Conservation (phyloP, 1,140 invertebrate species). For the Brachionus manjavacas region DNA sequence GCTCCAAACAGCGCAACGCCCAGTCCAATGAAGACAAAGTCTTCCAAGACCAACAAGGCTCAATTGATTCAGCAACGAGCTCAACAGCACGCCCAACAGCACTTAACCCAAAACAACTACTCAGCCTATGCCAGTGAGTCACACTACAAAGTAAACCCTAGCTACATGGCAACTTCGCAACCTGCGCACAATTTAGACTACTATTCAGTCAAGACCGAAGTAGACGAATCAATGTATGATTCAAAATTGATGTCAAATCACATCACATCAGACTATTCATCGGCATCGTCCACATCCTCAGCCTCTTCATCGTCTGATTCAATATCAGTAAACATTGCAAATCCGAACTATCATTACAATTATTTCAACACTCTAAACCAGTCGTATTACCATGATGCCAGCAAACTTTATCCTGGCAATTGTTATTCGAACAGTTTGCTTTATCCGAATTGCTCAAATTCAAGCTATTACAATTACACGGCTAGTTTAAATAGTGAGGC, state of each 20-base stretch:
- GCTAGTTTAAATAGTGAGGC: background rate
- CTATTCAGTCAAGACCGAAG: conserved; percentile 5
- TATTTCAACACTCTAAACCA: conserved; percentile 1
- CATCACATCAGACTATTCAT: background rate
- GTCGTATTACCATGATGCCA: conserved; percentile 4
- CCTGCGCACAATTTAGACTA: background rate
- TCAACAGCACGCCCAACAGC: conserved; percentile 17
- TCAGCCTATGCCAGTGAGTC: background rate
- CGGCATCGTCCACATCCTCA: background rate
- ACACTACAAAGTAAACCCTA: background rate
- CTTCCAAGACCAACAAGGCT: background rate
- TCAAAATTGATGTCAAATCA: background rate
- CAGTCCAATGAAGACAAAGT: conserved; percentile 1
- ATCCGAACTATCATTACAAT: conserved; percentile 17
- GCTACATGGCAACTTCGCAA: background rate
- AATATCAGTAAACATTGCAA: conserved; percentile 14
- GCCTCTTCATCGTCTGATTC: background rate
- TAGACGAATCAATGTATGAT: background rate
- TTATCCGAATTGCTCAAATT: conserved; percentile 9
- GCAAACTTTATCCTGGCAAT: background rate
- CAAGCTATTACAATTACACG: background rate
- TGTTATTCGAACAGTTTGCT: conserved; percentile 14
- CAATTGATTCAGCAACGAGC: conserved; percentile 28
- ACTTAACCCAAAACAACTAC: conserved; percentile 8
- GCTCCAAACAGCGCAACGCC: background rate